Base-by-base conservation (phyloP, 2,888 invertebrate genomes). In the Caenorhabditis sp. region DNA sequence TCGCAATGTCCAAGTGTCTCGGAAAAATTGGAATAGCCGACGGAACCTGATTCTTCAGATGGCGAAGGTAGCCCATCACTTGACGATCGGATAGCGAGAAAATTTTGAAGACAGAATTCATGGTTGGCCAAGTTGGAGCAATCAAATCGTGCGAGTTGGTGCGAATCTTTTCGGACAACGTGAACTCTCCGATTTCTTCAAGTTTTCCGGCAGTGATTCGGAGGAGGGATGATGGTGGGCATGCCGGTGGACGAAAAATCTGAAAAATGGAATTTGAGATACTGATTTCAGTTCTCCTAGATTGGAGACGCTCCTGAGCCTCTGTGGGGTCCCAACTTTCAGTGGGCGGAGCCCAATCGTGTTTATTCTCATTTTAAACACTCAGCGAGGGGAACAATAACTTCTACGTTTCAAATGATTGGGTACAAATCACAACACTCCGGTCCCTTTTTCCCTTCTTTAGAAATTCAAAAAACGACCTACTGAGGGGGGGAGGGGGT, bases 51-150 rank as follows among this genome's bases (percentile, higher is more conserved):
- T 58, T 16, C 14, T 58, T 68, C 7, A 84, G 24, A 76, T 76
- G 75, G 16, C 84, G 64, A 24, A 84, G 41, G 28, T 84, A 84
- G 7, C 72, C 58, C 80, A 84, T 84, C n/a, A 84, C 84, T 72
- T 80, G 76, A 41, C 80, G 64, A 75, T 83, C 83, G 24, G 79
- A 22, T 0, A 83, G 49, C 4, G 83, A 74, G 63, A 79, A 83
- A 38, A 74, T 35, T 19, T 69, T 61, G 47, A 70, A 49, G 0
- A 31, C 44, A 0, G 69, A 35, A 44, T 74, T 79, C 79, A 83
- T 69, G 0, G 6, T 19, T 35, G 31, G 74, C 79, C 83, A 83
- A 44, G 83, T 64, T 14, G 56, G n/a, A 24, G 64, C 35, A 0
- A 35, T 35, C 3, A 58, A 44, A 10, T 47, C n/a, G 1, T 54